A percentile compares a stretch with the other conserved stretches of the same genome.
Conservation (phyloP, 2,888 invertebrate genomes). For the Hirtodrosophila trivittata region DNA sequence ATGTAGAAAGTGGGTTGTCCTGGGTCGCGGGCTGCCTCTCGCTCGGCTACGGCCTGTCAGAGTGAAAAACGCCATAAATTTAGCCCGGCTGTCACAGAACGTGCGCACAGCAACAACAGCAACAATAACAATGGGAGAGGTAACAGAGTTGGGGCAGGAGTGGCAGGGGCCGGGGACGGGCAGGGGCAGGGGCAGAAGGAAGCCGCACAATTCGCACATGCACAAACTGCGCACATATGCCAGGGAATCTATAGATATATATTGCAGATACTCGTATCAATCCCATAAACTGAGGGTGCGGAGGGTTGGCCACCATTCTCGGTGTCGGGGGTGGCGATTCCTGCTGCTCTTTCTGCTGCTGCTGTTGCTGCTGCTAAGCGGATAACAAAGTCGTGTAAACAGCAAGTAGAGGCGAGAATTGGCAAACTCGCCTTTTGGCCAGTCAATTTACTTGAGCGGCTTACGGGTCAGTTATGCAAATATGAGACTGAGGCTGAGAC, state of each 20-base stretch:
- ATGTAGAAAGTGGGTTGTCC: slow-evolving; percentile 52
- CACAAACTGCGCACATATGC: slow-evolving; percentile 72
- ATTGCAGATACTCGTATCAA: background rate
- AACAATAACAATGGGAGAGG: slow-evolving; percentile 18
- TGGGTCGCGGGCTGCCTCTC: slow-evolving; percentile 50
- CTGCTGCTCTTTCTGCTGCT: background rate
- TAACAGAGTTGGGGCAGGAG: slow-evolving; percentile 1
- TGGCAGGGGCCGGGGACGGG: slow-evolving; percentile 31
- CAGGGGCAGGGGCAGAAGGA: slow-evolving; percentile 28
- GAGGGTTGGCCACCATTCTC: slow-evolving; percentile 31
- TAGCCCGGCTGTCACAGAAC: slow-evolving; percentile 53
- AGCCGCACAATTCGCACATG: slow-evolving; percentile 67
- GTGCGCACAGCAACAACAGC: slow-evolving; percentile 51
- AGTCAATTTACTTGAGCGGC: slow-evolving; percentile 65
- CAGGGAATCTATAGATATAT: slow-evolving; percentile 39
- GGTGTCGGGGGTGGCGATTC: slow-evolving; percentile 57
- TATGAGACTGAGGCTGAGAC: slow-evolving; percentile 10
- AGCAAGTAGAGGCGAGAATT: slow-evolving; percentile 35
- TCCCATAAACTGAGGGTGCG: slow-evolving; percentile 21
- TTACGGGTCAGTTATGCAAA: slow-evolving; percentile 63
- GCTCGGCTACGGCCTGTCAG: slow-evolving; percentile 63
- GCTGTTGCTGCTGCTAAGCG: slow-evolving; percentile 49
- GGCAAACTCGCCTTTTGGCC: slow-evolving; percentile 47
- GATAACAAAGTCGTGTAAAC: slow-evolving; percentile 66
- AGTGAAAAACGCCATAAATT: slow-evolving; percentile 81